These are phyloP conservation scores for Anoncus sp. DNA, from an alignment of 2,888 invertebrate species.

Conservation along the genomic window DNA sequence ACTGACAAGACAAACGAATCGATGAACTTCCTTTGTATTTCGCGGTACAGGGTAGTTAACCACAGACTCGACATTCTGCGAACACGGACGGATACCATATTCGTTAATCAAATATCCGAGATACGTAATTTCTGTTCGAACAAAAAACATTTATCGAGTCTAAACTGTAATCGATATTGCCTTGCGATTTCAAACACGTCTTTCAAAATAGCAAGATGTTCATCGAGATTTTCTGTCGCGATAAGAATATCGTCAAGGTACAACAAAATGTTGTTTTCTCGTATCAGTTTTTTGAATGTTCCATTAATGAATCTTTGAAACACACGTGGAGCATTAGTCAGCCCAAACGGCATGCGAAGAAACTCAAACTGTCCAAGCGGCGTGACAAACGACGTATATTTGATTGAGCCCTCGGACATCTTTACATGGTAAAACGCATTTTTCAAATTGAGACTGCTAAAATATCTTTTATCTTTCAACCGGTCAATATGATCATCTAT, in stretches of 20 bases:
- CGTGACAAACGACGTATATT: conserved; percentile 63
- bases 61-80: too few species aligned
- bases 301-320: too few species aligned
- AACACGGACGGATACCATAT: too few species aligned
- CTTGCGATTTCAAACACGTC: conserved; percentile 47
- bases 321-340: conserved; percentile 54
- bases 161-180: conserved; percentile 28
- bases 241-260: conserved; percentile 52
- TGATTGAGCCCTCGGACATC: too few species aligned
- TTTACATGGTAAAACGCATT: too few species aligned
- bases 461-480: too few species aligned
- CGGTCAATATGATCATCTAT: too few species aligned
- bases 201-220: conserved; percentile 39
- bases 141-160: conserved; percentile 50
- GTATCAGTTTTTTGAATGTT: conserved; percentile 33
- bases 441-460: too few species aligned
- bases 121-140: conserved; percentile 22
- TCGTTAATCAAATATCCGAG: conserved; percentile 47
- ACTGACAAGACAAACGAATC: too few species aligned
- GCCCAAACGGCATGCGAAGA: conserved; percentile 54
- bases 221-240: conserved; percentile 17
- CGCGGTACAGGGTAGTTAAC: too few species aligned
- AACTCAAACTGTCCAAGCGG: conserved; percentile 20
- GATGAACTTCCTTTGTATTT: too few species aligned
- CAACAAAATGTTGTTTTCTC: conserved; percentile 30